Conservation (phyloP, 2,797 vertebrate genomes). For the Mareca penelope region DNA sequence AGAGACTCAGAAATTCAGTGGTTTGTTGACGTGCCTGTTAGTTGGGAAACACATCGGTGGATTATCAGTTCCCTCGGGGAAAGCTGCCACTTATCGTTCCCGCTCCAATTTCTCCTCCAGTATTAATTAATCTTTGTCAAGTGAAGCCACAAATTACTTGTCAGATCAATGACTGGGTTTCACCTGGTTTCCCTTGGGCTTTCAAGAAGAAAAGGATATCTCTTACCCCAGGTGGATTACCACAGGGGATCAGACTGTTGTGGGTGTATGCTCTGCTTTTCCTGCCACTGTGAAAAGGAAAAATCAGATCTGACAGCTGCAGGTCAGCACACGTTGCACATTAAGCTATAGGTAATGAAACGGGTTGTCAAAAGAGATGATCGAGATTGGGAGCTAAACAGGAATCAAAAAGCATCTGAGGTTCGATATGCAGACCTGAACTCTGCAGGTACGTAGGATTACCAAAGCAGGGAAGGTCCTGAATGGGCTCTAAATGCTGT, state of each 20-base stretch:
- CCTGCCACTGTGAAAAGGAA: not conserved
- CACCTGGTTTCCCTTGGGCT: not conserved
- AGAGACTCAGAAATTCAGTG: not conserved
- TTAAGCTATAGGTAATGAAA: not conserved
- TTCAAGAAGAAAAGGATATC: not conserved
- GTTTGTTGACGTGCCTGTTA: not conserved
- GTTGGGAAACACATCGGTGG: not conserved
- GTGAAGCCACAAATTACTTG: slow-evolving; percentile 37
- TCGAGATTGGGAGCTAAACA: not conserved
- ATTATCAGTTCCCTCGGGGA: not conserved
- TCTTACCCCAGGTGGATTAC: not conserved
- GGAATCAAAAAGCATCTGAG: not conserved
- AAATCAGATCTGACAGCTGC: not conserved
- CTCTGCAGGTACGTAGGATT: not conserved
- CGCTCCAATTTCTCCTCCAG: slow-evolving; percentile 15
- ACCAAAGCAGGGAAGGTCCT: not conserved
- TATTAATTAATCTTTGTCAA: slow-evolving; percentile 44
- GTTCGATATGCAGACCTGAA: not conserved
- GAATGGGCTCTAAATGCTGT: not conserved
- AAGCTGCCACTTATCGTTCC: not conserved
- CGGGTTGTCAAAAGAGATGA: not conserved
- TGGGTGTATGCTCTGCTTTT: not conserved
- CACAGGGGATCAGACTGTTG: not conserved
- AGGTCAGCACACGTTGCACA: not conserved
- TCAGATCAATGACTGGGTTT: slow-evolving; percentile 33